Evolutionary conservation across 1,140 invertebrate genomes (phyloP).

Genomic region (Drosophila arawakana): DNA sequence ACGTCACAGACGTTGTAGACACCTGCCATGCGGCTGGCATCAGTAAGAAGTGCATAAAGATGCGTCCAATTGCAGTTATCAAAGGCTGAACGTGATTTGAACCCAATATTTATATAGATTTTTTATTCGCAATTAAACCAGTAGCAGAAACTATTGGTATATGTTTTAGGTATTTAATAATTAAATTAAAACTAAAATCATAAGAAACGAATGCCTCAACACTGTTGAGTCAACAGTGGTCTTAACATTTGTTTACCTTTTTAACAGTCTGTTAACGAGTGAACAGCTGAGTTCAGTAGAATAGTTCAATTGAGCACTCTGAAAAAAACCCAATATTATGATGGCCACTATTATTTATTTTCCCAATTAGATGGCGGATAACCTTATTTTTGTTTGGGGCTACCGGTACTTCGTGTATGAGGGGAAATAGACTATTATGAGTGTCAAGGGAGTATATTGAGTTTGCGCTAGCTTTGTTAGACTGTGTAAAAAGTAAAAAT

Average conservation of each 20-base stretch:
- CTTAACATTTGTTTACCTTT: conserved; percentile 40
- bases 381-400: too few species aligned
- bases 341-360: too few species aligned
- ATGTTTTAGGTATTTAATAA: background rate
- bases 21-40: conserved; percentile 99
- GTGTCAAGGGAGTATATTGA: too few species aligned
- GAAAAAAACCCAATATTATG: too few species aligned
- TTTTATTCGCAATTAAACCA: background rate
- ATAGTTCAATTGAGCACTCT: too few species aligned
- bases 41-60: conserved; percentile 98
- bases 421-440: too few species aligned
- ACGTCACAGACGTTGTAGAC: conserved; percentile 99
- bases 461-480: too few species aligned
- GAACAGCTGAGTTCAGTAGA: too few species aligned
- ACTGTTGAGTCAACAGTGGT: background rate
- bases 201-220: background rate
- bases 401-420: too few species aligned
- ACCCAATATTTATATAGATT: background rate
- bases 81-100: conserved; percentile 90
- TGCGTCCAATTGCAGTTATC: conserved; percentile 99
- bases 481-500: too few species aligned
- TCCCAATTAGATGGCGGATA: too few species aligned
- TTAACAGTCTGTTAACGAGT: conserved; percentile 28
- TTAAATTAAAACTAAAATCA: too few species aligned
- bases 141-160: background rate